Evolutionary conservation across 2,888 invertebrate genomes (phyloP).

Genomic region (Phytoseiulus persimilis): DNA sequence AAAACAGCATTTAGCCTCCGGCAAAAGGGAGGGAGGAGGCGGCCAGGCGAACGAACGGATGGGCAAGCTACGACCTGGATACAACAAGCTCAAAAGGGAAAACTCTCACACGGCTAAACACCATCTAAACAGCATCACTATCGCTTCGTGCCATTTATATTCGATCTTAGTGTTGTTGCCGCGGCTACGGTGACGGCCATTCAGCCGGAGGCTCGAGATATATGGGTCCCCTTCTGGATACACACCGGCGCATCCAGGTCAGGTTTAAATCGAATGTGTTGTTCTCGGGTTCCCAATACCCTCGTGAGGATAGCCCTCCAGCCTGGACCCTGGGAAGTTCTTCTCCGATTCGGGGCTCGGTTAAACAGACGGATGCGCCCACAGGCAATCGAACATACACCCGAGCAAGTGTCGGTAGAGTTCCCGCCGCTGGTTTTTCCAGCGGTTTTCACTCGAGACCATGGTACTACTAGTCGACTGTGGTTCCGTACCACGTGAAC

Average conservation of each 20-base stretch:
- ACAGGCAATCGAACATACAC: too few relatives aligned
- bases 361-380: too few relatives aligned
- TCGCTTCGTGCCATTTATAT: not conserved
- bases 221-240: not conserved
- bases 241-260: not conserved
- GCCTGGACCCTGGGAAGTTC: too few relatives aligned
- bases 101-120: not conserved
- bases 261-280: not conserved
- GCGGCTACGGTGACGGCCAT: not conserved
- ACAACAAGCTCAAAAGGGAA: slow-evolving; percentile 5
- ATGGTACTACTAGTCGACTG: too few relatives aligned
- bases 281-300: too few relatives aligned
- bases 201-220: not conserved
- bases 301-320: not conserved
- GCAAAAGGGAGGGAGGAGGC: not conserved
- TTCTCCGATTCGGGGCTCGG: too few relatives aligned
- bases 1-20: slow-evolving; percentile 32
- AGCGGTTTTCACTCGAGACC: too few relatives aligned
- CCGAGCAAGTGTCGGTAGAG: too few relatives aligned
- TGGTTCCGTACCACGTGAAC: too few relatives aligned
- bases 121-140: not conserved
- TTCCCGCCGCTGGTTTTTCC: too few relatives aligned
- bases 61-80: not conserved
- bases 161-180: not conserved
- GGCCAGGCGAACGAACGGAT: not conserved